Percentiles rank a stretch among this genome's conserved stretches.
Conservation (phyloP, 2,113 vertebrate species). For the Haplotaxodon microlepis region DNA sequence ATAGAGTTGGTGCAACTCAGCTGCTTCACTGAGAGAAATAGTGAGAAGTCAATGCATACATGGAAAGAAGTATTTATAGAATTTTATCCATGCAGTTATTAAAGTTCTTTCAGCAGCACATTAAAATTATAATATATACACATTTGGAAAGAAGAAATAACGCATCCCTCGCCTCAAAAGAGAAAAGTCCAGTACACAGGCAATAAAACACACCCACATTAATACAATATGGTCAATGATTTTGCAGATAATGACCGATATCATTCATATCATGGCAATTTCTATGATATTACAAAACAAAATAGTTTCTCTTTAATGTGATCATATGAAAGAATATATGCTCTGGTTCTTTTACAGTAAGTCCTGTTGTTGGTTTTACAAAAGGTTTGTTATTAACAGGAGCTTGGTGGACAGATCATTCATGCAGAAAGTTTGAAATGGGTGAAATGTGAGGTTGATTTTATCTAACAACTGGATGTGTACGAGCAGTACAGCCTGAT, state of each 20-base stretch:
- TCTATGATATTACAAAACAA: background rate
- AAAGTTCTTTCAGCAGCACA: background rate
- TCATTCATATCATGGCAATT: background rate
- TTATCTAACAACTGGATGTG: background rate
- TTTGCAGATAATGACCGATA: background rate
- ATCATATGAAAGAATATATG: background rate
- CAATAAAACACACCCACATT: background rate
- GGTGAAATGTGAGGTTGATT: background rate
- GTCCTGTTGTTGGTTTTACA: background rate
- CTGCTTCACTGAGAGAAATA: background rate
- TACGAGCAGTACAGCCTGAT: background rate
- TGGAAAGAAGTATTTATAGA: background rate
- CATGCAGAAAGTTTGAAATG: background rate
- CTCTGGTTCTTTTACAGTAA: background rate
- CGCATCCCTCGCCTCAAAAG: accelerated
- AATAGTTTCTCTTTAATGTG: background rate
- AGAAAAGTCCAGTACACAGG: background rate
- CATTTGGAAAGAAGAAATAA: background rate
- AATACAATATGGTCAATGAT: background rate
- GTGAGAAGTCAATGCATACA: background rate
- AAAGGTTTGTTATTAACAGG: background rate
- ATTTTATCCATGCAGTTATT: background rate
- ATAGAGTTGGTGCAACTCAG: background rate
- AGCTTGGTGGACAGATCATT: background rate
- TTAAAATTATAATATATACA: background rate